Base-by-base conservation (phyloP, 37 sponge, comb jelly and placozoan genomes). In the Cladorhizidae sp. region DNA sequence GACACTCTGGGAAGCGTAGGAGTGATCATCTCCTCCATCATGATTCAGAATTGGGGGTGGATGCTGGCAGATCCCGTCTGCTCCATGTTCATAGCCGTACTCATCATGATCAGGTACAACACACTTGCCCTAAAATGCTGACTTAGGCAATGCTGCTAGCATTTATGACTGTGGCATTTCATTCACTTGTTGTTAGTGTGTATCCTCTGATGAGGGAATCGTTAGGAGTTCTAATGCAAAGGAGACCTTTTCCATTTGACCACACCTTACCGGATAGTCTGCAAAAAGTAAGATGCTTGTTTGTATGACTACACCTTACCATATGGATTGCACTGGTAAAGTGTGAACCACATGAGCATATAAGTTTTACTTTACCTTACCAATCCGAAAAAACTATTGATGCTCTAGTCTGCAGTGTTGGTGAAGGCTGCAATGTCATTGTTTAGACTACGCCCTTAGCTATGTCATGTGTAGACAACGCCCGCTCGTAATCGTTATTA, bases 1-100 rank as follows among this genome's bases (percentile, higher is more conserved):
- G 96, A 95, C 77, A 95, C 96, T 29, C 85, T 95, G 25, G 96
- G 96, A 32, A 92, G 93, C 79, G 90, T 95, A 15, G 96, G 96
- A 38, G 96, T 95, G 55, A 92, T 95, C 63, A 86, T 95, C 45
- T 95, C 96, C 17, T 95, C 96, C 6, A 3, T 80, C 17, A 72
- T 95, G 0, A 92, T 95, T 23, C 72, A 86, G 43, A 75, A 51
- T 22, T 95, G 80, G 84, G 96, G 93, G 86, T 95, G 93, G 90
- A 95, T 95, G 96, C 11, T 92, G 70, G 90, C 96, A 0, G 96
- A 95, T 35, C 96, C 96, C 0, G 51, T 95, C 2, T 95, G 96
- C 42, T 95, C 96, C 70, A 95, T 95, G 90, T 78, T 89, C 50
- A 95, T 95, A 22, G 85, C 96, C 26, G 85, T 72, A 1, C 91